Evolutionary conservation across 2,797 vertebrate genomes (phyloP).

Genomic region (Pangasius djambal): DNA sequence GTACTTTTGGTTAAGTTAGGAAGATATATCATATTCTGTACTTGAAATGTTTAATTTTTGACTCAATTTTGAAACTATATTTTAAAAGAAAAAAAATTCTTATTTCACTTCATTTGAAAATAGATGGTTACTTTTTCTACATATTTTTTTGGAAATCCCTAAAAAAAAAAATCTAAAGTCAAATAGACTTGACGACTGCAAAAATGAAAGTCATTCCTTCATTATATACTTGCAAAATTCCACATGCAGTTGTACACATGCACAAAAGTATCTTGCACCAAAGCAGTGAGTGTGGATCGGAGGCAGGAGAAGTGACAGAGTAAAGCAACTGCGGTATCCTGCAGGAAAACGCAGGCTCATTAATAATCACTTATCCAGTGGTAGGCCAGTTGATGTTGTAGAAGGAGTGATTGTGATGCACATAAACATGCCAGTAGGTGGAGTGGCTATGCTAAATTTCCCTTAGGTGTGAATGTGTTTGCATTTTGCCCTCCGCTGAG

Average conservation of each 20-base stretch:
- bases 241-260: background rate
- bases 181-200: background rate
- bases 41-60: background rate
- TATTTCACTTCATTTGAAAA: background rate
- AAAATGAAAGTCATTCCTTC: background rate
- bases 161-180: background rate
- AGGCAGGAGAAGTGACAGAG: background rate
- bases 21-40: background rate
- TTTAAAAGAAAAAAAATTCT: background rate
- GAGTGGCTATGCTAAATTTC: background rate
- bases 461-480: background rate
- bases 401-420: background rate
- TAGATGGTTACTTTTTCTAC: background rate
- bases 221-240: background rate
- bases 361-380: background rate
- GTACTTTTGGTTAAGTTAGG: background rate
- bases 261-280: background rate
- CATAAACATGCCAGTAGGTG: constrained; percentile 5
- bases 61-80: background rate
- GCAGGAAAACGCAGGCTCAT: background rate
- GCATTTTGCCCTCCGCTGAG: background rate
- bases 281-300: background rate
- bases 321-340: background rate
- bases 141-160: background rate
- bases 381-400: background rate